A percentile compares a stretch with the other conserved stretches of the same genome.
Conservation (phyloP, 2,797 vertebrate genomes). For the Betta splendens region DNA sequence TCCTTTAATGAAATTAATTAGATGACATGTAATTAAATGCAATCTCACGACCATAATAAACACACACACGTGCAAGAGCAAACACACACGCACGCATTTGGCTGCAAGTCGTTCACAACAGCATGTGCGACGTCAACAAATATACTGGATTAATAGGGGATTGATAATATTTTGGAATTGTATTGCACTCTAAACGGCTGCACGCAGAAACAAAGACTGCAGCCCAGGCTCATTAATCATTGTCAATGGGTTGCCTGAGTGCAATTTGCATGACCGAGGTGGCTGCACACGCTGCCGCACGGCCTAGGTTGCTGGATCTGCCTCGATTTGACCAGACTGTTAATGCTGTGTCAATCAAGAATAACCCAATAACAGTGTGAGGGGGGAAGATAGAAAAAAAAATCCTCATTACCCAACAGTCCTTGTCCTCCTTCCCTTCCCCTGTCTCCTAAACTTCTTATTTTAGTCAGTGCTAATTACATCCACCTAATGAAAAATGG, state of each 20-base stretch:
- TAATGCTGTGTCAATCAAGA: slow-evolving; percentile 82
- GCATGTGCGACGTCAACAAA: slow-evolving; percentile 93
- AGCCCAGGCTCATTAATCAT: slow-evolving; percentile 99
- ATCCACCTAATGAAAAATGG: slow-evolving; percentile 52
- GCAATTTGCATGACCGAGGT: slow-evolving; percentile 99
- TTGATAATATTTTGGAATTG: slow-evolving; percentile 99
- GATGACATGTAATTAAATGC: slow-evolving; percentile 99
- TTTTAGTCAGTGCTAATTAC: slow-evolving; percentile 74
- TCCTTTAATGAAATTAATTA: slow-evolving; percentile 99
- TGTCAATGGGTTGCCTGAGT: slow-evolving; percentile 97
- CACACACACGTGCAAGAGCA: slow-evolving; percentile 10
- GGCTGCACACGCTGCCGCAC: slow-evolving; percentile 92
- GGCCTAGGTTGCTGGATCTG: slow-evolving; percentile 89
- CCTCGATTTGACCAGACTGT: slow-evolving; percentile 82
- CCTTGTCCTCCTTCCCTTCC: slow-evolving; percentile 20
- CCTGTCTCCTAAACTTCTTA: slow-evolving; percentile 57
- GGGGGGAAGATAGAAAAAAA: slow-evolving; percentile 62
- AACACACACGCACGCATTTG: slow-evolving; percentile 73
- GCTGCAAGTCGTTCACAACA: slow-evolving; percentile 95
- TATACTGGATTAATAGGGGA: slow-evolving; percentile 98
- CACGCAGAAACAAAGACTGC: slow-evolving; percentile 97
- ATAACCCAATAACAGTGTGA: slow-evolving; percentile 77
- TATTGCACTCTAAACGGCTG: slow-evolving; percentile 98
- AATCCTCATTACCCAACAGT: slow-evolving; percentile 60
- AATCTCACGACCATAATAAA: slow-evolving; percentile 85